phyloP scores from a whole-genome alignment of 2,888 invertebrate genomes.

The Amblyteles armatorius region DNA sequence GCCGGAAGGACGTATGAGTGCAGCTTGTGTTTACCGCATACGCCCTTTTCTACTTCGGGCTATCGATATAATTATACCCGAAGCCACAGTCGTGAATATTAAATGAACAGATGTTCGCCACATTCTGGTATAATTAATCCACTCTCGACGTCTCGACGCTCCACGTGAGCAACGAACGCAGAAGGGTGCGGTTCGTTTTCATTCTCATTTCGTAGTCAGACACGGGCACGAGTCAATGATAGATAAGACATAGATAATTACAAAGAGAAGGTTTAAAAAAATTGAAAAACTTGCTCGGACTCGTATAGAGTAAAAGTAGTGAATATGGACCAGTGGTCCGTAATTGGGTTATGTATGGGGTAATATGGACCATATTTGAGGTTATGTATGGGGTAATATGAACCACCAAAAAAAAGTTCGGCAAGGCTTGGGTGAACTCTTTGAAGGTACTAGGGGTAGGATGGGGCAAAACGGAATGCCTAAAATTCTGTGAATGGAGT shows the following conservation, averaged over 20 bases:
- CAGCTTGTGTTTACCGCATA: no score
- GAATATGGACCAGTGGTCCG: no score
- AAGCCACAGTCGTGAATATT: slow-evolving; percentile 17
- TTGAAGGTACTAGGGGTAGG: no score
- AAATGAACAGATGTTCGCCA: slow-evolving; percentile 9
- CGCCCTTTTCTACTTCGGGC: no score
- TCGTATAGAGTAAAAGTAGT: slow-evolving; percentile 6
- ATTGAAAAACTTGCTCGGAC: background rate
- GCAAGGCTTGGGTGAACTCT: no score
- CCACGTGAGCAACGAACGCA: slow-evolving; percentile 1
- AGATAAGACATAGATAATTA: slow-evolving; percentile 42
- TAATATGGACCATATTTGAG: no score
- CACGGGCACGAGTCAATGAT: slow-evolving; percentile 6
- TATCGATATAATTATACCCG: slow-evolving; percentile 5
- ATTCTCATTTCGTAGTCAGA: slow-evolving; percentile 33
- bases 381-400: no score
- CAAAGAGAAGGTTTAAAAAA: slow-evolving; percentile 13
- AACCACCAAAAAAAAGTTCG: no score
- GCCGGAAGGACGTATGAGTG: no score
- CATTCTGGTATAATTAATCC: slow-evolving; percentile 34
- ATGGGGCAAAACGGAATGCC: no score
- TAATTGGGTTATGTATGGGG: no score
- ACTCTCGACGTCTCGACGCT: slow-evolving; percentile 14
- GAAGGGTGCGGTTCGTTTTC: slow-evolving; percentile 16
- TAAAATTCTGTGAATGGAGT: no score